Base-by-base conservation (phyloP, 2,113 vertebrate genomes). In the Hippolais icterina region DNA sequence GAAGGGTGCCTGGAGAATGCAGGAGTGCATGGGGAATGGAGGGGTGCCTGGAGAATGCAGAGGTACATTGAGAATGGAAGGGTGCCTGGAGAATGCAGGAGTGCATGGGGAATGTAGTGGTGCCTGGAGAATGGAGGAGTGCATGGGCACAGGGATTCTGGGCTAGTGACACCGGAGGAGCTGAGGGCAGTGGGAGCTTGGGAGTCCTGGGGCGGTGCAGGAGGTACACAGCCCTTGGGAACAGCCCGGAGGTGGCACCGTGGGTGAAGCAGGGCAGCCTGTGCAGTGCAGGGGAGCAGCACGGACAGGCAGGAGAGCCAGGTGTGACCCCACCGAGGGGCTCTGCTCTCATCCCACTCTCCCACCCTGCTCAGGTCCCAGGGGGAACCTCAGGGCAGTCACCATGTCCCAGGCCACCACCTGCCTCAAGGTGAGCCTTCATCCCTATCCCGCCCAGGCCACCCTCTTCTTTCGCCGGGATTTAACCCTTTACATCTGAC, bases 71-170 rank as follows among this genome's bases (percentile, higher is more conserved):
- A n/a, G n/a, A n/a, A n/a, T n/a, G n/a, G n/a, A n/a, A n/a, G n/a
- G n/a, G n/a, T n/a, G n/a, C n/a, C n/a, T n/a, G n/a, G n/a, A n/a
- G n/a, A n/a, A n/a, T n/a, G n/a, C n/a, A 41, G 6, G 37, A 4
- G 4, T 22, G 37, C 37, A 1, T 1, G 16, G 16, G 5, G 19
- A 53, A 53, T 53, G 52, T 16, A 31, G 15, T 27, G 9, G 27
- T 39, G 27, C 39, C 2, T 2, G 13, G 16, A 5, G 17, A 14
- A 4, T 2, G 4, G 15, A 3, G 8, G 33, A 9, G 24, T 41
- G 24, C n/a, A 2, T 2, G 15, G 19, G 7, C 10, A 31, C 12
- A 10, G 12, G 42, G 21, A 4, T 16, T 9, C 19, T 3, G 23
- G 11, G 27, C 12, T 14, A 7, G 23, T 10, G 21, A 28, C 5